A percentile compares a stretch with the other conserved stretches of the same genome.
Conservation (phyloP, 2,113 vertebrate genomes). For the Callionymus lyra region DNA sequence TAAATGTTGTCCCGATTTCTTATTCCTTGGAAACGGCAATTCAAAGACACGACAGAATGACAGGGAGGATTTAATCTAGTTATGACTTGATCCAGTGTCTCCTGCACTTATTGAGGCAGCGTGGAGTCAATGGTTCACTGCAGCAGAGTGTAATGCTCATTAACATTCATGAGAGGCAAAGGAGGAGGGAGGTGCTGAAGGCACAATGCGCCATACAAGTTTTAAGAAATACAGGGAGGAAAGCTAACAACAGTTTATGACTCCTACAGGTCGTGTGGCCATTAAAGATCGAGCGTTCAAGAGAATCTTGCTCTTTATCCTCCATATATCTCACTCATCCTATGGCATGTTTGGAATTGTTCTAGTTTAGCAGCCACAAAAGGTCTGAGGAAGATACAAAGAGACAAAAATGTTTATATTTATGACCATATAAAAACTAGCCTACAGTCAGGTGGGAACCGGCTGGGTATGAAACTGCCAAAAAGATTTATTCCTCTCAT, state of each 20-base stretch:
- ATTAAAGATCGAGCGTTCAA: no score
- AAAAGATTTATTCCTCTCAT: constrained; percentile 43
- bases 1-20: no score
- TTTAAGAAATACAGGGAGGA: constrained; percentile 34
- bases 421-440: constrained; percentile 18
- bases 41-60: no score
- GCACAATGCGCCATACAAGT: constrained; percentile 49
- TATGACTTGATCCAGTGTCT: no score
- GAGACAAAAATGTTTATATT: no score
- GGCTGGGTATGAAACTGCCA: constrained; percentile 28
- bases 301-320: neutral
- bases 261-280: constrained; percentile 6
- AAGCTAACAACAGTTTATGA: neutral
- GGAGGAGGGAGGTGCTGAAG: constrained; percentile 30
- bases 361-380: no score
- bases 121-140: constrained; percentile 29
- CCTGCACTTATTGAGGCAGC: neutral
- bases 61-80: no score
- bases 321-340: no score
- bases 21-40: no score
- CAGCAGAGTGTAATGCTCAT: constrained; percentile 46
- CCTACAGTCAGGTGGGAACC: constrained; percentile 31
- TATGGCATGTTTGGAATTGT: neutral
- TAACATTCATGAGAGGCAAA: constrained; percentile 53
- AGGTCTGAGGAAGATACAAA: no score